A percentile compares a stretch with the other conserved stretches of the same genome.
phyloP scores from a whole-genome alignment of 2,888 invertebrate genomes.

The Eupithecia exiguata region DNA sequence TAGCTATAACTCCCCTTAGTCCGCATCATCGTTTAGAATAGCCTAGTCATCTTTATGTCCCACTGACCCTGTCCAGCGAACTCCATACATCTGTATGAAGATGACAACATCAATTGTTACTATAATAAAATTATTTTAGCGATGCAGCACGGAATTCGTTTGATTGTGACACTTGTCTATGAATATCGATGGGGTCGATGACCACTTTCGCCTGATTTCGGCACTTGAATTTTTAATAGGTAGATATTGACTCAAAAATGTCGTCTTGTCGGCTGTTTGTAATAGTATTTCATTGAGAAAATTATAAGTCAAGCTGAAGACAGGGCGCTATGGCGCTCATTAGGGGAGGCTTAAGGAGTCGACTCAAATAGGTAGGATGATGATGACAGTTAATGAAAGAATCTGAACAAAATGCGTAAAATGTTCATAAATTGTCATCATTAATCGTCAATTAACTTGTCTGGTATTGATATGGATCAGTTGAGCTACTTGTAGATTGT shows the following conservation, averaged over 20 bases:
- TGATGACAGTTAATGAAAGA: too few relatives aligned
- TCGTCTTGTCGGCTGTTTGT: neutral
- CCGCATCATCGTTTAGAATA: conserved; percentile 11
- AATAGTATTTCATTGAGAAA: neutral
- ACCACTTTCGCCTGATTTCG: conserved; percentile 48
- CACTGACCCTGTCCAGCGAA: conserved; percentile 58
- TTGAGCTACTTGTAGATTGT: too few relatives aligned
- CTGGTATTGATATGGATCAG: too few relatives aligned
- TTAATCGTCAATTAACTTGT: too few relatives aligned
- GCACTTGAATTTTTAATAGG: conserved; percentile 41
- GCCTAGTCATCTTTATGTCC: conserved; percentile 45
- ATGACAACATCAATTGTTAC: conserved; percentile 70
- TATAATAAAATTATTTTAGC: conserved; percentile 77
- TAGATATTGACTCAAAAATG: neutral
- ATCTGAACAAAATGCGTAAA: too few relatives aligned
- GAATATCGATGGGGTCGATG: conserved; percentile 46
- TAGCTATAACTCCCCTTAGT: neutral
- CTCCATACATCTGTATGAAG: conserved; percentile 63
- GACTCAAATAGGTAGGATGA: too few relatives aligned
- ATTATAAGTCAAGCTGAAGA: too few relatives aligned
- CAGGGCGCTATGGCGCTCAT: too few relatives aligned
- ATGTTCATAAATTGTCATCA: too few relatives aligned
- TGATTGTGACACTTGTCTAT: conserved; percentile 39
- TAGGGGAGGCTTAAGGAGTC: too few relatives aligned
- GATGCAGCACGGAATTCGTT: conserved; percentile 53